These are phyloP conservation scores for Phataginus tricuspis DNA, from an alignment of 2,797 vertebrate species.

Conservation along the genomic window DNA sequence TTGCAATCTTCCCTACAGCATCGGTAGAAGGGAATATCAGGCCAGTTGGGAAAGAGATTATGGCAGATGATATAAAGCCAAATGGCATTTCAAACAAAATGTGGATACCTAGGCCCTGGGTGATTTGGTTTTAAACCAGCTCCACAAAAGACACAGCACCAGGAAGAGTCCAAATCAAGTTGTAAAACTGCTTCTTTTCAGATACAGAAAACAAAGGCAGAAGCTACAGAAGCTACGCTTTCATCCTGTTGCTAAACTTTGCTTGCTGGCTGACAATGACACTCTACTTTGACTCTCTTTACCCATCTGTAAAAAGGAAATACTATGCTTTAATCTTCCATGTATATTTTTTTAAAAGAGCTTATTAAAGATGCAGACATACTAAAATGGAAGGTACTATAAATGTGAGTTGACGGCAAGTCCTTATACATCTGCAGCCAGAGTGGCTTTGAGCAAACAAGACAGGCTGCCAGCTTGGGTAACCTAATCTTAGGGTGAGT, in stretches of 20 bases:
- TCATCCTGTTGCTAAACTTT: constrained; percentile 31
- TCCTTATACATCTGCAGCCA: constrained; percentile 5
- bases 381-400: background rate
- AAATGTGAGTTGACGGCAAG: constrained; percentile 14
- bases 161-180: background rate
- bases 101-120: constrained; percentile 43
- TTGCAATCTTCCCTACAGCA: constrained; percentile 53
- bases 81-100: constrained; percentile 66
- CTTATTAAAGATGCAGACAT: constrained; percentile 4
- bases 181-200: constrained; percentile 55
- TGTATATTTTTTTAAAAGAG: background rate
- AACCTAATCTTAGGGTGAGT: background rate
- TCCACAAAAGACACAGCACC: background rate
- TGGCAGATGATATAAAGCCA: constrained; percentile 58
- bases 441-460: background rate
- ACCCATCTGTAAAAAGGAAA: constrained; percentile 45
- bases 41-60: constrained; percentile 68
- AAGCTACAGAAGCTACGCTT: background rate
- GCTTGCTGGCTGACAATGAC: constrained; percentile 24
- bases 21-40: constrained; percentile 56
- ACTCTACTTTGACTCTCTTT: constrained; percentile 29
- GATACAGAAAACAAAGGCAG: constrained; percentile 28
- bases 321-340: background rate
- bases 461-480: background rate
- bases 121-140: constrained; percentile 58